These are phyloP conservation scores for Saccostrea cuccullata DNA, from an alignment of 1,140 invertebrate genomes.

Conservation along the genomic window DNA sequence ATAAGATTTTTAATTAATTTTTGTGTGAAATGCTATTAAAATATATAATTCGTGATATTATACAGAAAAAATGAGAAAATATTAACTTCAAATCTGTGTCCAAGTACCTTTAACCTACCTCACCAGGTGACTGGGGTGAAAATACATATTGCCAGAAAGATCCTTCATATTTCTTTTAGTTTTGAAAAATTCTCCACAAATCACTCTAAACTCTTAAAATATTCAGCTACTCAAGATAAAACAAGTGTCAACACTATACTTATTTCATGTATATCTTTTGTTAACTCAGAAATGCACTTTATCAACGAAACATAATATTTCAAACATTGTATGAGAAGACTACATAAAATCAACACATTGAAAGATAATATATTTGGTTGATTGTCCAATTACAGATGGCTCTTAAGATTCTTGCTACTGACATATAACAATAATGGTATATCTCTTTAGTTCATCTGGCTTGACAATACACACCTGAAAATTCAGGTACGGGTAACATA, in stretches of 20 bases:
- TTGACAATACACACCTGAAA: constrained; percentile 26
- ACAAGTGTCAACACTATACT: not conserved
- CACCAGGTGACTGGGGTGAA: not conserved
- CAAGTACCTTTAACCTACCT: no score
- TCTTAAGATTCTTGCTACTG: not conserved
- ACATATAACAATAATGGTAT: not conserved
- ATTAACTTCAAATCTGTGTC: no score
- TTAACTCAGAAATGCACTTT: constrained; percentile 12
- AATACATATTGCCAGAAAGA: constrained; percentile 32
- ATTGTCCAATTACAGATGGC: not conserved
- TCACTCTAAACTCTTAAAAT: not conserved
- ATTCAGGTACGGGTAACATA: not conserved
- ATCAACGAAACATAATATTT: constrained; percentile 23
- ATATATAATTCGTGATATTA: no score
- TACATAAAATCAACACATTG: not conserved
- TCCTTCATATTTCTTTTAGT: constrained; percentile 10
- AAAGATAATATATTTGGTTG: not conserved
- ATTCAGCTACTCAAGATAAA: not conserved
- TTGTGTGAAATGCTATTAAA: no score
- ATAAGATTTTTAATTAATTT: no score
- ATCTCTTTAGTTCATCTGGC: not conserved
- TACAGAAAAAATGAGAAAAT: no score
- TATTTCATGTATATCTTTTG: not conserved
- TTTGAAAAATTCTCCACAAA: not conserved
- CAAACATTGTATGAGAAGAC: not conserved